These are phyloP conservation scores for Enteromius afrohamiltoni DNA, from an alignment of 2,797 vertebrate genomes.

Conservation along the genomic window DNA sequence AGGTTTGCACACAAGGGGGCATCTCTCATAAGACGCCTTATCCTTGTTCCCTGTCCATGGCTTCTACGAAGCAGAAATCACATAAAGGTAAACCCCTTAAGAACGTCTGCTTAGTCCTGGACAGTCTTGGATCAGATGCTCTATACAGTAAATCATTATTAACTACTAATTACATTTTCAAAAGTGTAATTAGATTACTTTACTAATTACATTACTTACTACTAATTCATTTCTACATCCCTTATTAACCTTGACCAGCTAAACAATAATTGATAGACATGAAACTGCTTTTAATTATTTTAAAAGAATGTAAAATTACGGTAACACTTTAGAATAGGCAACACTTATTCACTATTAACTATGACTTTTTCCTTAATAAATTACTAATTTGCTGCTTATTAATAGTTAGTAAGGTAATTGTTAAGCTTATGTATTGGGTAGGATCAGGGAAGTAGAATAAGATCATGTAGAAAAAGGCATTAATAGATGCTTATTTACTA, in stretches of 20 bases:
- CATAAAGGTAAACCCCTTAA: conserved; percentile 11
- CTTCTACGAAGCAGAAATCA: conserved; percentile 10
- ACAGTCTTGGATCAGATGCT: background rate
- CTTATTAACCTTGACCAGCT: background rate
- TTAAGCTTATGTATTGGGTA: too few species aligned
- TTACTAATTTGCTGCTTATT: background rate
- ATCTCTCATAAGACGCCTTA: conserved; percentile 24
- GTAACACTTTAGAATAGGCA: background rate
- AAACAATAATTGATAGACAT: background rate
- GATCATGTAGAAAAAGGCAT: too few species aligned
- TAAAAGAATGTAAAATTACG: background rate
- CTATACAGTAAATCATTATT: background rate
- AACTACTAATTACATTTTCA: background rate
- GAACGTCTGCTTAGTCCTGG: background rate
- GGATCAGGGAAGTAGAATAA: too few species aligned
- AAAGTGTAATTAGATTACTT: background rate
- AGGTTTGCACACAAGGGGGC: conserved; percentile 60
- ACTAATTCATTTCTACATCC: background rate
- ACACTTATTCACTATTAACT: background rate
- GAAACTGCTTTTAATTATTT: background rate
- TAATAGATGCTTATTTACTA: too few species aligned
- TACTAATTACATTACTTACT: background rate
- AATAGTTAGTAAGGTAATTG: too few species aligned
- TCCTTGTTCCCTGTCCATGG: background rate
- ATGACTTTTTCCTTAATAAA: too few species aligned